Percentiles rank a stretch among this genome's conserved stretches.
Conservation (phyloP, 2,888 invertebrate genomes). For the Hedya salicella region DNA sequence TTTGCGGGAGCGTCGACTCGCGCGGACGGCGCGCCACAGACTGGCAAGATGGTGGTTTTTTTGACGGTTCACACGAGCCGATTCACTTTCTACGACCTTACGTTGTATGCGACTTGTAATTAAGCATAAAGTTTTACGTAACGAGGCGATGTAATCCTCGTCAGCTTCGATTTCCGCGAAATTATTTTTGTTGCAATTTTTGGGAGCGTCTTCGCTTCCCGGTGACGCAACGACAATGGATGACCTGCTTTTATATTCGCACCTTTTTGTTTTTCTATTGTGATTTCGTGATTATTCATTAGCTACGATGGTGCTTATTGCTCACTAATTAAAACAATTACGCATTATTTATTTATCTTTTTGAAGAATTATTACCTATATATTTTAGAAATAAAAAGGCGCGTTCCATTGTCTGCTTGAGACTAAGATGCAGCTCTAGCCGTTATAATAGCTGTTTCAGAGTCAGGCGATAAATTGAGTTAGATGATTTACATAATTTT, state of each 20-base stretch:
- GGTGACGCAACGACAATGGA: slow-evolving; percentile 33
- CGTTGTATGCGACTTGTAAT: slow-evolving; percentile 81
- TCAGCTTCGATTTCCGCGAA: slow-evolving; percentile 70
- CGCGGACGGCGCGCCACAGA: slow-evolving; percentile 77
- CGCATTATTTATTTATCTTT: slow-evolving; percentile 18
- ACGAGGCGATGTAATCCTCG: slow-evolving; percentile 74
- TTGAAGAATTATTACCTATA: background rate
- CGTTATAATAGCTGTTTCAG: no score
- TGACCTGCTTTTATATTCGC: slow-evolving; percentile 26
- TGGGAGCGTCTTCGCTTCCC: slow-evolving; percentile 40
- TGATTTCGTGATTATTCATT: background rate
- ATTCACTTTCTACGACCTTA: slow-evolving; percentile 86
- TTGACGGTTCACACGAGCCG: slow-evolving; percentile 84
- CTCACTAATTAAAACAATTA: slow-evolving; percentile 8
- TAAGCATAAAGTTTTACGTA: slow-evolving; percentile 82
- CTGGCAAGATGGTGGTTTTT: slow-evolving; percentile 83
- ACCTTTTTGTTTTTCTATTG: slow-evolving; percentile 22
- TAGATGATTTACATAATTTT: no score
- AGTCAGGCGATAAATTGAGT: no score
- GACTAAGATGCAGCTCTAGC: no score
- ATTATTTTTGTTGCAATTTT: slow-evolving; percentile 51
- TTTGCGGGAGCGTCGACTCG: slow-evolving; percentile 78
- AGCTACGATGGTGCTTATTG: slow-evolving; percentile 7
- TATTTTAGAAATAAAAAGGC: no score
- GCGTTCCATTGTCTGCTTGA: no score